phyloP scores from a whole-genome alignment of 2,888 invertebrate genomes.

The Liopterus haemorrhoidalis region DNA sequence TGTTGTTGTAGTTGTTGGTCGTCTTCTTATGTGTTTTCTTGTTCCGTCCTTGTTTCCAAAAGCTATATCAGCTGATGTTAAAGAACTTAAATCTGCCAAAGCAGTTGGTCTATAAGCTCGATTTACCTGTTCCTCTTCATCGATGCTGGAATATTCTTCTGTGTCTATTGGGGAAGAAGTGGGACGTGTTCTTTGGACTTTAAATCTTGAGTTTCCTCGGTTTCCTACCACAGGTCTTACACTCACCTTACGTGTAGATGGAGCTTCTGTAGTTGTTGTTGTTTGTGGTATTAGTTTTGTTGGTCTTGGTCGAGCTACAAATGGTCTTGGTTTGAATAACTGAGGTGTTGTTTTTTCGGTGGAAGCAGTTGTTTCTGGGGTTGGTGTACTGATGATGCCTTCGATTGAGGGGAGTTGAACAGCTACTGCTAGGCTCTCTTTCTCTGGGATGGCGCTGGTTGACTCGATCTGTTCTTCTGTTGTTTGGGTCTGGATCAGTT shows the following conservation, averaged over 20 bases:
- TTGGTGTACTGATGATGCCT: too few relatives aligned
- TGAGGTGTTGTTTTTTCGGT: slow-evolving; percentile 30
- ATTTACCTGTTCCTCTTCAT: slow-evolving; percentile 30
- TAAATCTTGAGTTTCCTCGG: slow-evolving; percentile 21
- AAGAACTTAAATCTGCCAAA: slow-evolving; percentile 51
- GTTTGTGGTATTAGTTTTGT: slow-evolving; percentile 37
- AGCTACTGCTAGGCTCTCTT: not conserved
- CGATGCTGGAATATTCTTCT: slow-evolving; percentile 32
- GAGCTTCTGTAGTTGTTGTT: slow-evolving; percentile 38
- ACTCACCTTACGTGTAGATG: slow-evolving; percentile 51
- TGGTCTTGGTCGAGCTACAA: slow-evolving; percentile 37
- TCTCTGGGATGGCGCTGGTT: not conserved
- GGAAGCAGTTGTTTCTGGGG: slow-evolving; percentile 2
- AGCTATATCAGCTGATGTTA: slow-evolving; percentile 49
- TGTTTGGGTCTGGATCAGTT: not conserved
- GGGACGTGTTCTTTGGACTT: slow-evolving; percentile 27
- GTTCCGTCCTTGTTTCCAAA: slow-evolving; percentile 6
- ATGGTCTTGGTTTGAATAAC: slow-evolving; percentile 40
- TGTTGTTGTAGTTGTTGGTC: slow-evolving; percentile 34
- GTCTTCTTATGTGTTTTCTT: slow-evolving; percentile 20
- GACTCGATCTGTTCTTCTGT: not conserved
- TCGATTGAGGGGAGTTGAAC: not conserved
- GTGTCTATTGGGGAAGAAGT: slow-evolving; percentile 27
- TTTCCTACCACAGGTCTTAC: slow-evolving; percentile 27
- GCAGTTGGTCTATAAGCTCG: slow-evolving; percentile 42